Evolutionary conservation across 2,113 vertebrate genomes (phyloP).

Genomic region (Phalacrocorax pelagicus): DNA sequence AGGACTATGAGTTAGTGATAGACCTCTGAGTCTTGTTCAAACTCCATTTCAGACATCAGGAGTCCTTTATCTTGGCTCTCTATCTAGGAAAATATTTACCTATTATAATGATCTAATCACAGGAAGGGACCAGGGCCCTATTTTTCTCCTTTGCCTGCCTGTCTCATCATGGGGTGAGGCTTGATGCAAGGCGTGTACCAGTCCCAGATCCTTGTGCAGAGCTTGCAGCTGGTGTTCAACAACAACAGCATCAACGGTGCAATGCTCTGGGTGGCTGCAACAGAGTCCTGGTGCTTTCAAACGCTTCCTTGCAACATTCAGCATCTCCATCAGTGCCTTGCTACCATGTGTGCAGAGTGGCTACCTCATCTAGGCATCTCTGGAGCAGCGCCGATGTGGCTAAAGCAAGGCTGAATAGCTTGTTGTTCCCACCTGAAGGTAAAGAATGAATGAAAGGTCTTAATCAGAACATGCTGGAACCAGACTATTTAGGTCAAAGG

Average conservation of each 20-base stretch:
- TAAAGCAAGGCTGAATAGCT: background rate
- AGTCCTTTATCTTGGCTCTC: constrained; percentile 33
- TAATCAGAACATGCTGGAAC: background rate
- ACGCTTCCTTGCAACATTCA: background rate
- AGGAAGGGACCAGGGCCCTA: constrained; percentile 34
- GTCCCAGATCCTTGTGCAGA: background rate
- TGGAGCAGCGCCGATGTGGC: fast-evolving
- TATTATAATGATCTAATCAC: constrained; percentile 43
- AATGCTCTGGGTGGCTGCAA: background rate
- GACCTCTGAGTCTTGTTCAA: background rate
- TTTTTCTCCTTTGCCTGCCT: constrained; percentile 1
- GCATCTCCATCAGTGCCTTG: background rate
- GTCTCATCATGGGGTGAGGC: constrained; percentile 19
- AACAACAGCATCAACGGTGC: background rate
- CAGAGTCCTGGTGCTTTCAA: background rate
- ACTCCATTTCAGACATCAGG: constrained; percentile 1
- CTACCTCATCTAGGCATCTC: background rate
- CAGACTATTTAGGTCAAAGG: background rate
- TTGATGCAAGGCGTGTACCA: background rate
- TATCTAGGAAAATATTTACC: constrained; percentile 67
- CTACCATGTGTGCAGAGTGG: background rate
- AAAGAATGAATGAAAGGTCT: background rate
- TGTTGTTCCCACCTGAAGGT: background rate
- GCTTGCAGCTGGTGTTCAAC: background rate
- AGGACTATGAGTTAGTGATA: background rate